Evolutionary conservation across 1,140 invertebrate genomes (phyloP), one percentile per base, ranked within the genome.

Genomic region (Hestina assimilis): DNA sequence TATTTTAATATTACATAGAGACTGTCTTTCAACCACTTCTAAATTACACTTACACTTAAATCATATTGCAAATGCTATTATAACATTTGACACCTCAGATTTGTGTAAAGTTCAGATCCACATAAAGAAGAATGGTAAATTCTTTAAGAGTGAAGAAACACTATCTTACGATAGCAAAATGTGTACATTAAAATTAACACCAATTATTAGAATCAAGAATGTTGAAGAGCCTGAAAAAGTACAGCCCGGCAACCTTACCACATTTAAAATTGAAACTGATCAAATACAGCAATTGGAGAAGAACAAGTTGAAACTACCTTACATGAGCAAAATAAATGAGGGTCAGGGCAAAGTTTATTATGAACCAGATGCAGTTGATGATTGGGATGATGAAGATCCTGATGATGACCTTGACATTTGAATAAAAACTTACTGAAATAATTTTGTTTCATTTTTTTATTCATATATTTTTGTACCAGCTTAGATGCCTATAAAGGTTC

Each of bases 311-410:
- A 79, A 91, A 45, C 72, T 92, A 38, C 91, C 91, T 1, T 92
- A 91, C 63, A 89, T 89, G 75, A 88, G 83, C 66, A 80, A 89
- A 65, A 83, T 80, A 17, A 79, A 84, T 72, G 79, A 83, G 45
- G 83, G 84, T 11, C 77, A 86, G 40, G 87, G 89, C 7, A 87
- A 89, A 70, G 89, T 92, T 11, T 83, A 87, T 59, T 91, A 91
- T 75, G 78, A 91, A 53, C 89, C 91, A 8, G 91, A 92, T 81
- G 89, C 87, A 43, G 82, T 87, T 3, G 91, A 92, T 76, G 91
- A 92, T 65, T 92, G 91, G 91, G 91, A 92, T 75, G 91, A 91
- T 70, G 91, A 92, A 79, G 91, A 92, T 74, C 91, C 91, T 8
- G 91, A 92, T 89, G 91, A 92, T 75, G 91, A 92, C 68, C 76